A percentile compares a stretch with the other conserved stretches of the same genome.
Conservation (phyloP, 2,113 vertebrate species). For the Zosterops borbonicus region DNA sequence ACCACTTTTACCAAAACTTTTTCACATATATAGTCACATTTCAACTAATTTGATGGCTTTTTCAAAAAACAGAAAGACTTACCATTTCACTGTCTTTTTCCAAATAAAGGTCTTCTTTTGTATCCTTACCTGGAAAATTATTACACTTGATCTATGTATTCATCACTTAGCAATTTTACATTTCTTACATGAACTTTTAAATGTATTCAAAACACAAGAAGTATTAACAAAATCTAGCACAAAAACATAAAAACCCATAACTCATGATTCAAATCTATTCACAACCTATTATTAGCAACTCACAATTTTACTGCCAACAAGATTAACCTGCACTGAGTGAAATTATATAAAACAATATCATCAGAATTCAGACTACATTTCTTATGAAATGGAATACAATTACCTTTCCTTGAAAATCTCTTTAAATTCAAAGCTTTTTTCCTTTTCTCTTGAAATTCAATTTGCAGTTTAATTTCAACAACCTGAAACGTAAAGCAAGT, state of each 20-base stretch:
- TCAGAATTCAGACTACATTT: not conserved
- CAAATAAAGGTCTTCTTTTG: conserved; percentile 67
- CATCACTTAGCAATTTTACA: not conserved
- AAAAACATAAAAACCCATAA: not conserved
- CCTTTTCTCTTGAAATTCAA: conserved; percentile 89
- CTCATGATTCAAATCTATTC: not conserved
- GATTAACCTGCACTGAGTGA: not conserved
- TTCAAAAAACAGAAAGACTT: conserved; percentile 2
- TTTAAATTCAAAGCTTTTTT: conserved; percentile 83
- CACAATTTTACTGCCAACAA: not conserved
- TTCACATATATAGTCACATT: not conserved
- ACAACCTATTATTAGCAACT: not conserved
- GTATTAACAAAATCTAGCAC: not conserved
- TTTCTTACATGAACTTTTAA: not conserved
- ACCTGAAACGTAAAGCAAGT: conserved; percentile 74
- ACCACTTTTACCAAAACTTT: not conserved
- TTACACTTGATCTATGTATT: not conserved
- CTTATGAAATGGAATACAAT: not conserved
- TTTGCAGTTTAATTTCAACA: conserved; percentile 91
- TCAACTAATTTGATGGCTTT: not conserved
- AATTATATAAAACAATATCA: not conserved
- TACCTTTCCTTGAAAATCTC: conserved; percentile 81
- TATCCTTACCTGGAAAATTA: conserved; percentile 72
- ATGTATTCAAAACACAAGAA: not conserved
- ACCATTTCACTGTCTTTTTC: conserved; percentile 74